Base-by-base conservation (phyloP, 2,113 vertebrate genomes). In the Romanogobio albipinnatus region DNA sequence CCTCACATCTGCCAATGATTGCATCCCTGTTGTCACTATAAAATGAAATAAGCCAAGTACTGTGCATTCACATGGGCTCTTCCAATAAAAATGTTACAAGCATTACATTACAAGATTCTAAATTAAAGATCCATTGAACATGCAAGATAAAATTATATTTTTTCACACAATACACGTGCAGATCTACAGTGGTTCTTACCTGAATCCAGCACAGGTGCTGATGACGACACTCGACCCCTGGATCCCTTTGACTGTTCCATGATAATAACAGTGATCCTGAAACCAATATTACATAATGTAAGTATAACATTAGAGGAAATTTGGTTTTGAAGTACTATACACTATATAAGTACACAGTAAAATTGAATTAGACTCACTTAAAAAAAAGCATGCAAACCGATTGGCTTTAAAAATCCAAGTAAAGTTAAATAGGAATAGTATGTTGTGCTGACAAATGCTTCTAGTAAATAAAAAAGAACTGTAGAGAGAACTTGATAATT, bases 181-280 rank as follows among this genome's bases (percentile, higher is more conserved):
- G 61, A 73, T 1, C 4, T n/a, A 13, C 33, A 3, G 7, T 83
- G 29, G 79, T 56, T 76, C 92, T 95, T 94, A 99, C 98, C 96
- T 95, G 90, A 97, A 93, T 88, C 98, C 98, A 75, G 76, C 90
- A 91, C 98, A 99, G 2, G 96, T 92, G 93, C 98, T 99, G 84
- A 99, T 93, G 0, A 86, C 91, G 83, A 98, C 95, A 0, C 96
- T 96, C 89, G 98, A 99, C 3, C 14, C 87, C 33, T 93, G 87
- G 5, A 92, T 4, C n/a, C 94, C 95, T 76, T 90, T 89, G 86
- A 99, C 97, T 0, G 26, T 87, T 1, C 98, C 98, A 0, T 99
- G 98, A 90, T 98, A 99, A 81, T 98, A 97, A 91, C 98, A 99
- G 86, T 98, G 95, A 8, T 95, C 94, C 98, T 99, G 90, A 9